Percentiles rank a stretch among this genome's conserved stretches.
Evolutionary conservation across 2,797 vertebrate genomes (phyloP).

Genomic region (Tiaroga cobitis): DNA sequence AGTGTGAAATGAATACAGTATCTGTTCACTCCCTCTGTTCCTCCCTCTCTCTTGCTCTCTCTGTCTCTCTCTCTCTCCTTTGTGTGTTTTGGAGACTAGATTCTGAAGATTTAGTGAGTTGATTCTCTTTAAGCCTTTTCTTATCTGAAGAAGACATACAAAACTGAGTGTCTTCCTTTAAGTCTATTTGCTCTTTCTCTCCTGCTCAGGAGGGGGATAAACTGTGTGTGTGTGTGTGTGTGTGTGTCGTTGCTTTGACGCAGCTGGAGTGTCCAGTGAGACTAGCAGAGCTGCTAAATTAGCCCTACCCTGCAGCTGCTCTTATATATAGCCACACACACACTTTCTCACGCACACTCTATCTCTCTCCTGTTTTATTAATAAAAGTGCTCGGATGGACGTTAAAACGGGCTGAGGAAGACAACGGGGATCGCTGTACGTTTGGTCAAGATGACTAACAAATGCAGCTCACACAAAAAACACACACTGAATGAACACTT

Average conservation of each 20-base stretch:
- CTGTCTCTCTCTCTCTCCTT: constrained; percentile 2
- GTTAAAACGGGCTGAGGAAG: constrained; percentile 17
- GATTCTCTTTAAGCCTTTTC: constrained; percentile 58
- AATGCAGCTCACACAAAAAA: constrained; percentile 11
- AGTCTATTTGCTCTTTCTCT: constrained; percentile 42
- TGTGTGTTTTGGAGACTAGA: constrained; percentile 48
- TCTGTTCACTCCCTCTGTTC: constrained; percentile 54
- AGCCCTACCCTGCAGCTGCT: constrained; percentile 58
- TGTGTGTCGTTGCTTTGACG: constrained; percentile 55
- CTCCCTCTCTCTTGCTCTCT: constrained; percentile 24
- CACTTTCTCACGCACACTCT: constrained; percentile 41
- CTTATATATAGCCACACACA: constrained; percentile 57
- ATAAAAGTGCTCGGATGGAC: constrained; percentile 37
- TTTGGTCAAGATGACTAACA: constrained; percentile 38
- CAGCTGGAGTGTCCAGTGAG: constrained; percentile 63
- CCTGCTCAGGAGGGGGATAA: constrained; percentile 15
- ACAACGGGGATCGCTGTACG: constrained; percentile 13
- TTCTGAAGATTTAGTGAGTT: constrained; percentile 53
- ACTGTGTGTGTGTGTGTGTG: not conserved
- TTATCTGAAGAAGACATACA: constrained; percentile 50
- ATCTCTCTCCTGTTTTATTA: constrained; percentile 45
- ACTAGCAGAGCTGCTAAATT: constrained; percentile 59
- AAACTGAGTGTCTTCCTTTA: constrained; percentile 48
- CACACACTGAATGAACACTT: constrained; percentile 38
- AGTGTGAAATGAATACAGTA: constrained; percentile 65